Percentiles rank a stretch among this genome's conserved stretches.
These are phyloP conservation scores for Brachionus rubens DNA, from an alignment of 1,140 invertebrate genomes.

Conservation along the genomic window DNA sequence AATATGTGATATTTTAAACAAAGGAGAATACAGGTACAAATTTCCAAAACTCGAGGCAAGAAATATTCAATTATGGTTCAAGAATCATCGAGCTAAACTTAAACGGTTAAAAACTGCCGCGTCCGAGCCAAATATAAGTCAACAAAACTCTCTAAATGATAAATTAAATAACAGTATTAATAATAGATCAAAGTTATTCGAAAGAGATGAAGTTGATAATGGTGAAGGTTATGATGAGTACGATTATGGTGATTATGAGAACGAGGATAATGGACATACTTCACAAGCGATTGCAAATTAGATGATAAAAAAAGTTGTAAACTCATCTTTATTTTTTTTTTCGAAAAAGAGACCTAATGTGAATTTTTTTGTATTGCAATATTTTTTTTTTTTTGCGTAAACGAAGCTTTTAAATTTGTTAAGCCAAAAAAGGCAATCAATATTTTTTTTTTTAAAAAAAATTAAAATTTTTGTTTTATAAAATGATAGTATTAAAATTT, in stretches of 20 bases:
- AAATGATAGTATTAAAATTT: no score
- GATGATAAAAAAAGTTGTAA: no score
- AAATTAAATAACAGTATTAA: neutral
- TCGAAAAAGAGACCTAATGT: neutral
- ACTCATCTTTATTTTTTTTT: slow-evolving; percentile 2
- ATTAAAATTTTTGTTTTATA: no score
- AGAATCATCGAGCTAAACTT: slow-evolving; percentile 88
- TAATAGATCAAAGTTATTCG: neutral
- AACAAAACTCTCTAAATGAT: neutral
- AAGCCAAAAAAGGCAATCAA: no score
- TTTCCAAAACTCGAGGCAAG: slow-evolving; percentile 92
- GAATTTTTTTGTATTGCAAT: neutral
- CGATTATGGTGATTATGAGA: slow-evolving; percentile 36
- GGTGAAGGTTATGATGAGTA: slow-evolving; percentile 6
- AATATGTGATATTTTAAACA: slow-evolving; percentile 89
- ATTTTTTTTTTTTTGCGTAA: no score
- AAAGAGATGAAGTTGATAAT: neutral
- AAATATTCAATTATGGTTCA: slow-evolving; percentile 88
- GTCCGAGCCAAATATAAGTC: neutral
- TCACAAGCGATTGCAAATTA: slow-evolving; percentile 10
- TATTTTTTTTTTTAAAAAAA: no score
- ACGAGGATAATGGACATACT: neutral
- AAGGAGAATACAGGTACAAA: slow-evolving; percentile 83
- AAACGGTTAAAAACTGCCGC: slow-evolving; percentile 66
- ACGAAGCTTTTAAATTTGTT: no score